Percentiles rank a stretch among this genome's conserved stretches.
Evolutionary conservation across 2,888 invertebrate species (phyloP).

Genomic region (Macaria notata): DNA sequence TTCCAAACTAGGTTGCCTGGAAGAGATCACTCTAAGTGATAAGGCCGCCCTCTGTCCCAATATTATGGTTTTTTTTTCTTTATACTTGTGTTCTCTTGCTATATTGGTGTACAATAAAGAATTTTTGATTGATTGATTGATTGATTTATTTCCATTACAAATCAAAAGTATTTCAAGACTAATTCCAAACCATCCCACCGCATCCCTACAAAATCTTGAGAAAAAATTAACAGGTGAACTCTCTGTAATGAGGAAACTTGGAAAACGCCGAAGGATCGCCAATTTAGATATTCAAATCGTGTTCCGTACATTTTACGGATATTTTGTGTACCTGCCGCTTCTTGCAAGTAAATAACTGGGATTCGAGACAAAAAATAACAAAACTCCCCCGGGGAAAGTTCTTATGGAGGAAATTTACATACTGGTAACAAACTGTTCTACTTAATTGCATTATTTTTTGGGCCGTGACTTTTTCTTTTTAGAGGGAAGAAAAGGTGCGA

Average conservation of each 20-base stretch:
- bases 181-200: background rate
- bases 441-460: too few relatives aligned
- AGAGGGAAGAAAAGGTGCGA: too few relatives aligned
- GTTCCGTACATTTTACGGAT: constrained; percentile 61
- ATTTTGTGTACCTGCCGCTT: constrained; percentile 41
- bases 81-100: too few relatives aligned
- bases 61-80: too few relatives aligned
- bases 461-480: too few relatives aligned
- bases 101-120: too few relatives aligned
- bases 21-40: too few relatives aligned
- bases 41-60: too few relatives aligned
- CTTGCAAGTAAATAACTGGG: constrained; percentile 28
- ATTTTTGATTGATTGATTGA: too few relatives aligned
- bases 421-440: background rate
- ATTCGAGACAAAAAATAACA: constrained; percentile 15
- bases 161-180: too few relatives aligned
- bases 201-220: constrained; percentile 31
- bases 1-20: too few relatives aligned
- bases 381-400: constrained; percentile 6
- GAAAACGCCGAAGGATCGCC: constrained; percentile 64
- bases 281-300: constrained; percentile 81
- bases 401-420: background rate
- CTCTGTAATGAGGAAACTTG: constrained; percentile 73
- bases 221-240: constrained; percentile 72
- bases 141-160: too few relatives aligned